These are phyloP conservation scores for Rotaria sp. DNA, from an alignment of 2,888 invertebrate species.

Conservation along the genomic window DNA sequence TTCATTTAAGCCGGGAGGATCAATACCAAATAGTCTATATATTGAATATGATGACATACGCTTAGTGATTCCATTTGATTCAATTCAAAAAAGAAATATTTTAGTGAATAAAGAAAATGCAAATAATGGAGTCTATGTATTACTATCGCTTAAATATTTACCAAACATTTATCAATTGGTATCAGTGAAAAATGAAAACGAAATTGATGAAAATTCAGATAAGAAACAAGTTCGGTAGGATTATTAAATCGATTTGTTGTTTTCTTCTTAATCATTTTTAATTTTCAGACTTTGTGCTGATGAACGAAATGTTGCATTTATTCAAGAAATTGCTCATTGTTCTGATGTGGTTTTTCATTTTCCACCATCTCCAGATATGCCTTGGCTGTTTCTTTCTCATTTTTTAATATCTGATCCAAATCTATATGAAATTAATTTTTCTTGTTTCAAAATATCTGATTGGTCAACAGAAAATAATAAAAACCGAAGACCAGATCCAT, in stretches of 20 bases:
- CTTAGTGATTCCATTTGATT: neutral
- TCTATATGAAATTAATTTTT: neutral
- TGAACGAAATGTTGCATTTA: neutral
- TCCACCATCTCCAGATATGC: neutral
- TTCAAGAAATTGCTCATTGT: neutral
- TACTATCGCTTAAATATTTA: neutral
- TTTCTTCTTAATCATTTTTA: neutral
- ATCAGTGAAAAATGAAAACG: neutral
- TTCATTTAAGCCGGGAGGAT: neutral
- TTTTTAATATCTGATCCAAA: neutral
- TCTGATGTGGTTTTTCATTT: neutral
- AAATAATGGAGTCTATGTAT: neutral
- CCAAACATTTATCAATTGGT: neutral
- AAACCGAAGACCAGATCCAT: neutral
- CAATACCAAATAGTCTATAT: neutral
- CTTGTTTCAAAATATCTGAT: neutral
- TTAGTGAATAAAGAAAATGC: neutral
- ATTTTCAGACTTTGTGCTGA: neutral
- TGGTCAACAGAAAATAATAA: neutral
- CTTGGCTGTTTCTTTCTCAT: neutral
- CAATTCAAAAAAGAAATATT: neutral
- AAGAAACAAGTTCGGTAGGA: neutral
- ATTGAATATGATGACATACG: neutral
- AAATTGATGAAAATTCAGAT: neutral
- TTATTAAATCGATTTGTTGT: neutral